Evolutionary conservation across 2,888 invertebrate genomes (phyloP), one percentile per base, ranked within the genome.

Genomic region (Drosophila prolongata): DNA sequence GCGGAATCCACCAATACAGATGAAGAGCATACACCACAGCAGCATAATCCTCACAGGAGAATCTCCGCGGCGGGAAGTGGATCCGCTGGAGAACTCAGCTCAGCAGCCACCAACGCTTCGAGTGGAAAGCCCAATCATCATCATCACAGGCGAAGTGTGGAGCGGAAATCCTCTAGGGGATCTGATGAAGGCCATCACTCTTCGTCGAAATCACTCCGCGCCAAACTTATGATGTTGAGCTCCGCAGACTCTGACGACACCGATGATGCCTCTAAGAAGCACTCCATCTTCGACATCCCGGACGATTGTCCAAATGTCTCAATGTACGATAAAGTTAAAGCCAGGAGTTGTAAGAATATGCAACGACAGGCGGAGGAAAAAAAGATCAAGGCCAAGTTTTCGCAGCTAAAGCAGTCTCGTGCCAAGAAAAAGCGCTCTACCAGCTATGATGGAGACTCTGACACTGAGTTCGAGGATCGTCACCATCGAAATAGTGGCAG

Each of bases 281-380:
- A 97, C 93, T 97, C 97, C 60, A 97, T 97, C 89, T 97, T 98
- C 91, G 97, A 97, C 90, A 97, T 97, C 65, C 95, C 97, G 47
- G 97, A 97, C 89, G 91, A 91, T 9, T 97, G 96, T 68, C 97
- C 98, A 1, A 98, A 98, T 90, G 97, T 98, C 69, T 98, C 98
- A 10, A 99, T 99, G 98, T 99, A 99, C 91, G 98, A 98, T 91
- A 98, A 98, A 93, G 98, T 98, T 0, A 98, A 98, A 92, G 98
- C 98, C 3, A 94, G 98, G 43, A 97, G 98, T 27, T 97, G 97
- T 87, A 97, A 98, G 92, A 98, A 97, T 91, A 97, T 97, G 96
- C 97, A 97, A 91, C 97, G 97, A 90, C 95, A 97, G 90, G 97
- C 97, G 90, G 97, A 97, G 91, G 96, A 97, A 92, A 97, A 97